phyloP scores from a whole-genome alignment of 2,888 invertebrate genomes.

The Masnerella sp. region DNA sequence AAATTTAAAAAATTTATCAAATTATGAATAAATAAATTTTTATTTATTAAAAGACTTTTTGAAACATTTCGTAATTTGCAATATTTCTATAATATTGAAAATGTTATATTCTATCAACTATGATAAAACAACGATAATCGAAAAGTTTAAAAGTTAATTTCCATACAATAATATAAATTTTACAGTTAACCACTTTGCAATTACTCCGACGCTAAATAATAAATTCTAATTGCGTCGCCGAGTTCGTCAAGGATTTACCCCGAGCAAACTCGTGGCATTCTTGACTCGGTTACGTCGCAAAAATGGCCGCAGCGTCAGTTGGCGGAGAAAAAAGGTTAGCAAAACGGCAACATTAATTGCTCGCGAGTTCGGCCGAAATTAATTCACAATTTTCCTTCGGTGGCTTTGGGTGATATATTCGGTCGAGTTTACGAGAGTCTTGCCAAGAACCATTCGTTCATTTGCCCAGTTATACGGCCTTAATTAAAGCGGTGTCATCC shows the following conservation, averaged over 20 bases:
- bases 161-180: too few species aligned
- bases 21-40: too few species aligned
- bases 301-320: conserved; percentile 42
- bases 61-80: too few species aligned
- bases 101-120: too few species aligned
- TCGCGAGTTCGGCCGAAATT: conserved; percentile 64
- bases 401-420: conserved; percentile 63
- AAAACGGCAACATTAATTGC: conserved; percentile 64
- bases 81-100: too few species aligned
- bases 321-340: conserved; percentile 44
- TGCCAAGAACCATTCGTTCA: conserved; percentile 59
- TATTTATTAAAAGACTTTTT: too few species aligned
- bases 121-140: too few species aligned
- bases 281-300: conserved; percentile 24
- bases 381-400: conserved; percentile 64
- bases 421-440: conserved; percentile 62
- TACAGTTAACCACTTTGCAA: too few species aligned
- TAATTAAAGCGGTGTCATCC: conserved; percentile 68
- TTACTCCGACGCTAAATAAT: too few species aligned
- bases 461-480: conserved; percentile 64
- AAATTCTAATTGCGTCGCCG: conserved; percentile 4
- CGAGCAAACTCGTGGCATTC: conserved; percentile 15
- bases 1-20: too few species aligned
- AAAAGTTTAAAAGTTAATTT: too few species aligned
- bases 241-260: conserved; percentile 12